Evolutionary conservation across 2,113 vertebrate genomes (phyloP), one percentile per base, ranked within the genome.

Genomic region (Climacteris rufus): DNA sequence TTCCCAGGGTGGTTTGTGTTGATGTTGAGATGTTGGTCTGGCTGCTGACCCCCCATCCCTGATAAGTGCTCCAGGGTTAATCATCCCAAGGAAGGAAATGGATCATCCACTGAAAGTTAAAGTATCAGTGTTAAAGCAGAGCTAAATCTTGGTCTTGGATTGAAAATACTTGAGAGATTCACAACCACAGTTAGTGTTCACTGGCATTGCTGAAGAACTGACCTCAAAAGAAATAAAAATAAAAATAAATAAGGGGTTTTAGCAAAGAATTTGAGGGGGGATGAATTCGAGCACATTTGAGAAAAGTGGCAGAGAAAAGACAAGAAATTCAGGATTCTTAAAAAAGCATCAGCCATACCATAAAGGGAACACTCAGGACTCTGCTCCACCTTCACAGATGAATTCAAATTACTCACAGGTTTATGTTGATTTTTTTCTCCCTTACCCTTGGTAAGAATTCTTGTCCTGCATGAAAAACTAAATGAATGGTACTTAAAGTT

Each of bases 401-500:
- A 92, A 74, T 93, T 91, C 79, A 80, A 52, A 88, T 80, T 70
- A 57, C n/a, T 65, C 6, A 2, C 28, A 85, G 45, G 39, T 83
- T 94, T 76, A 42, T 57, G 71, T 60, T 81, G 89, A 72, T 87
- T 94, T 95, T 35, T 89, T 94, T 93, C 71, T 79, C 39, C 42
- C 75, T 91, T 53, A 66, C 28, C 61, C 49, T 70, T 35, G 53
- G 45, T 91, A 86, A 53, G 84, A 91, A 60, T 64, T 53, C 65
- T 84, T 92, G 79, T 65, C 85, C 81, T 87, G 78, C 76, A 45
- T 85, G 75, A 81, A 85, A 89, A 94, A 61, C 39, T 83, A 37
- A 94, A 85, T 57, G 68, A 96, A 95, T 71, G 63, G 83, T 90
- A 28, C 79, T 87, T 82, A 82, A 78, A 93, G 81, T 89, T 95